Base-by-base conservation (phyloP, 2,797 vertebrate species). In the Monodelphis domestica region DNA sequence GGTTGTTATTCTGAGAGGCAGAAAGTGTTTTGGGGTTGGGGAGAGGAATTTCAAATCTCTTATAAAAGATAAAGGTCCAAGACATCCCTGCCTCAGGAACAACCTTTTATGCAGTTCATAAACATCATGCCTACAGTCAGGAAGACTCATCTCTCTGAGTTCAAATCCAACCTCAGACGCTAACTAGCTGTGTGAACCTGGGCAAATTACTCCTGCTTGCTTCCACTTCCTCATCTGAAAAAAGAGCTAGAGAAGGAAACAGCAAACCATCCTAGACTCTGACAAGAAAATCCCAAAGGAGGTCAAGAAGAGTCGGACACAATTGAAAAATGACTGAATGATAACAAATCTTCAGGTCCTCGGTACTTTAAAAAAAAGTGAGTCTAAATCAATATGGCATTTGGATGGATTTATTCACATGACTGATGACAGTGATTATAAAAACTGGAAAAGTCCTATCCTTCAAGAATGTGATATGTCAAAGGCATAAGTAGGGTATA, bases 101-200 rank as follows among this genome's bases (percentile, higher is more conserved):
- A 92, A 51, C 2, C 55, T 91, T 94, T 63, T 57, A 91, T 90
- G 29, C 93, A 93, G 91, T 50, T 95, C 57, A 89, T 1, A 91
- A n/a, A n/a, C n/a, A n/a, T n/a, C n/a, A n/a, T n/a, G n/a, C n/a
- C n/a, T n/a, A n/a, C n/a, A n/a, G n/a, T n/a, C n/a, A n/a, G n/a
- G n/a, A n/a, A n/a, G n/a, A n/a, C n/a, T n/a, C n/a, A n/a, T n/a
- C n/a, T n/a, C n/a, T n/a, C n/a, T n/a, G n/a, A n/a, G n/a, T n/a
- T n/a, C n/a, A n/a, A n/a, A n/a, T n/a, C n/a, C n/a, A n/a, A n/a
- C n/a, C n/a, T n/a, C n/a, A n/a, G n/a, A n/a, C n/a, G n/a, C n/a
- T n/a, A n/a, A n/a, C n/a, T n/a, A n/a, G n/a, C n/a, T n/a, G n/a
- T n/a, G n/a, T n/a, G n/a, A n/a, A n/a, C n/a, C n/a, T n/a, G n/a